Percentiles rank a stretch among this genome's conserved stretches.
Conservation (phyloP, 2,888 invertebrate genomes). For the Pandemis heparana region DNA sequence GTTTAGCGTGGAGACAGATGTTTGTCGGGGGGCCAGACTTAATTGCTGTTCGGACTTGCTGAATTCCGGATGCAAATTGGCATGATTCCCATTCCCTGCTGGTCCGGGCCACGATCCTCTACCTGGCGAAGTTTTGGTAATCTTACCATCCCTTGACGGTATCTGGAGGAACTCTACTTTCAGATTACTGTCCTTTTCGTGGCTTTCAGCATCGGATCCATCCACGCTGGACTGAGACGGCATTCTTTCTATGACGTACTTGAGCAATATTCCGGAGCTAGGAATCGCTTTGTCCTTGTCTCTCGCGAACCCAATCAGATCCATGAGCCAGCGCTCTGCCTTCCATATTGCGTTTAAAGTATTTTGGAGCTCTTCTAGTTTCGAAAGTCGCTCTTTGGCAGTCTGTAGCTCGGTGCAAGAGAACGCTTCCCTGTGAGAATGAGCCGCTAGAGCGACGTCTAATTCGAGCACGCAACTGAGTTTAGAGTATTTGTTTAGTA, state of each 20-base stretch:
- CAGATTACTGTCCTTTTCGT: conserved; percentile 76
- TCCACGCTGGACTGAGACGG: conserved; percentile 62
- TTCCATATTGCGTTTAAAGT: conserved; percentile 97
- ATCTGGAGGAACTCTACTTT: conserved; percentile 87
- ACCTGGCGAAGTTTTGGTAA: conserved; percentile 91
- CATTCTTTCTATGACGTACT: conserved; percentile 72
- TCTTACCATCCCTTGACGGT: conserved; percentile 90
- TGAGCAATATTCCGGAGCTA: conserved; percentile 80
- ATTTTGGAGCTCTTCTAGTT: conserved; percentile 93
- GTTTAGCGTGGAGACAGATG: conserved; percentile 81
- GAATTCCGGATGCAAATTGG: conserved; percentile 88
- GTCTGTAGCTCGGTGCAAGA: conserved; percentile 94
- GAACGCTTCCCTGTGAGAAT: conserved; percentile 97
- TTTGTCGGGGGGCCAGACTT: conserved; percentile 82
- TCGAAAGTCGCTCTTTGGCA: conserved; percentile 93
- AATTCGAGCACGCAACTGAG: conserved; percentile 97
- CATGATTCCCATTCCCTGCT: conserved; percentile 84
- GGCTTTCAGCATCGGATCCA: conserved; percentile 69
- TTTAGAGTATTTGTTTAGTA: conserved; percentile 96
- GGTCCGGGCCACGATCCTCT: conserved; percentile 96
- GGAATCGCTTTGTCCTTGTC: conserved; percentile 86
- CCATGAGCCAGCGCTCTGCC: conserved; percentile 97
- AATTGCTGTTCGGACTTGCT: conserved; percentile 94
- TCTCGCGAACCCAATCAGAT: conserved; percentile 96
- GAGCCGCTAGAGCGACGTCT: conserved; percentile 96